Evolutionary conservation across 2,888 invertebrate genomes (phyloP).

Genomic region (Serripes groenlandicus): DNA sequence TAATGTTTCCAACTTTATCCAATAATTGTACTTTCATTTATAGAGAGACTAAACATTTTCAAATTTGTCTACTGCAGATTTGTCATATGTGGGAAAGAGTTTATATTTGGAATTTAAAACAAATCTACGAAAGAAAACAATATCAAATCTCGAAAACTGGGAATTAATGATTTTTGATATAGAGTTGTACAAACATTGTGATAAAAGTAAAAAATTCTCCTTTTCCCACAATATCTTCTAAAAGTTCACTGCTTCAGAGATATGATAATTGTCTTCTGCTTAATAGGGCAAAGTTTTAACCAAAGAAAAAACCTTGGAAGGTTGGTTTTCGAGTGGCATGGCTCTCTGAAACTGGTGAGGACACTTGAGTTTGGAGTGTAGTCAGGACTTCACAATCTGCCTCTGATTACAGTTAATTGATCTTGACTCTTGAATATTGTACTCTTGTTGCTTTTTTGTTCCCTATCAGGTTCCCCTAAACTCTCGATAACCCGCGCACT

Average conservation of each 20-base stretch:
- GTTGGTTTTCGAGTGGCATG: neutral
- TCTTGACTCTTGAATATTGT: conserved; percentile 9
- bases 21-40: neutral
- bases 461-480: no score
- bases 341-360: neutral
- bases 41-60: neutral
- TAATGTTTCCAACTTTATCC: neutral
- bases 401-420: conserved; percentile 57
- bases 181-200: neutral
- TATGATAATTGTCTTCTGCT: neutral
- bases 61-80: neutral
- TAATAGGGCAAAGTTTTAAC: neutral
- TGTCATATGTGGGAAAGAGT: neutral
- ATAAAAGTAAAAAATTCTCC: neutral
- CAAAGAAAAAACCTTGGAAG: neutral
- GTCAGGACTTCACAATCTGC: conserved; percentile 17
- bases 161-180: neutral
- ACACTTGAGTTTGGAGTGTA: neutral
- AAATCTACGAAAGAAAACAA: neutral
- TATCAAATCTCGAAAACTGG: no score
- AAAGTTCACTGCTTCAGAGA: neutral
- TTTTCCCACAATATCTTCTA: neutral
- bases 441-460: neutral
- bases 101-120: neutral
- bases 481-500: no score